phyloP scores from a whole-genome alignment of 2,888 invertebrate genomes.

The Alviniconcha strummeri region DNA sequence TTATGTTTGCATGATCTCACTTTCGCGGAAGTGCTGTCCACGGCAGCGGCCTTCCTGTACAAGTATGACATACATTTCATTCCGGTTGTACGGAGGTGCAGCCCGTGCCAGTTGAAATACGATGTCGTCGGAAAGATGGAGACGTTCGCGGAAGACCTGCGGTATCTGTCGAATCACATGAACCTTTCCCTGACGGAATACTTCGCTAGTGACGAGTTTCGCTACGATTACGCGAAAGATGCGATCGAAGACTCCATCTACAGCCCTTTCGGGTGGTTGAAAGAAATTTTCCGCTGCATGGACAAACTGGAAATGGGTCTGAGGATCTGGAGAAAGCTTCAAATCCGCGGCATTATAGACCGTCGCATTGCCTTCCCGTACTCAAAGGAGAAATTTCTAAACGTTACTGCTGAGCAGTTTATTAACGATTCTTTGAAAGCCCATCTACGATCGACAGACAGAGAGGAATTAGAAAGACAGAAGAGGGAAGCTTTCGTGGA shows the following conservation, averaged over 20 bases:
- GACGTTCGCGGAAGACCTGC: conserved; percentile 37
- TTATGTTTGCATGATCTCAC: conserved; percentile 36
- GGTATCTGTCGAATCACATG: conserved; percentile 34
- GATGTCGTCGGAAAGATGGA: conserved; percentile 47
- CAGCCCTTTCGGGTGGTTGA: conserved; percentile 33
- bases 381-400: conserved; percentile 13
- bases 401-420: conserved; percentile 20
- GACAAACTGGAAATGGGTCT: conserved; percentile 34
- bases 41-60: conserved; percentile 12
- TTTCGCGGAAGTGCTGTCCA: conserved; percentile 33
- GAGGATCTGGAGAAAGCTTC: conserved; percentile 41
- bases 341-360: conserved; percentile 40
- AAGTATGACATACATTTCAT: conserved; percentile 41
- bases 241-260: conserved; percentile 35
- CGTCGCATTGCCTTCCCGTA: conserved; percentile 35
- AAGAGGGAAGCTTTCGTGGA: conserved; percentile 33
- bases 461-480: conserved; percentile 27
- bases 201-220: conserved; percentile 16
- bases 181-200: conserved; percentile 28
- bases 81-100: conserved; percentile 38
- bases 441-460: conserved; percentile 22
- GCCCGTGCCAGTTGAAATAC: conserved; percentile 42
- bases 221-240: conserved; percentile 28
- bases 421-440: conserved; percentile 26
- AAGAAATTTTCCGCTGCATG: conserved; percentile 32